These are phyloP conservation scores for Slavum lentiscoides DNA, from an alignment of 2,888 invertebrate genomes.

Conservation along the genomic window DNA sequence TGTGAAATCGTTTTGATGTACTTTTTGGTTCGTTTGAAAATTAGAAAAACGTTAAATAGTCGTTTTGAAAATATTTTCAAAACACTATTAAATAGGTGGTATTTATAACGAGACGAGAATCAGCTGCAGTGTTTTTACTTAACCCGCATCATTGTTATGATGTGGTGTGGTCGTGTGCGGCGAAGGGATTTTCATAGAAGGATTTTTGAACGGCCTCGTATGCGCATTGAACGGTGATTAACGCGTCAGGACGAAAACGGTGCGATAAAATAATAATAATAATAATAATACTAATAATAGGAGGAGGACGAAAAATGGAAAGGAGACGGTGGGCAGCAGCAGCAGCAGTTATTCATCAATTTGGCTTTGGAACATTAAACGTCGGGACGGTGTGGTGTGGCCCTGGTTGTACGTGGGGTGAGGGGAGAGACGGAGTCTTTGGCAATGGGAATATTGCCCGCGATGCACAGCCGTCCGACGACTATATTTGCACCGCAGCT, in stretches of 20 bases:
- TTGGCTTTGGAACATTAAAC: conserved; percentile 51
- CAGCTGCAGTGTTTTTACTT: too few species aligned
- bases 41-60: too few species aligned
- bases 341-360: conserved; percentile 43
- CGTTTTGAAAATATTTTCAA: too few species aligned
- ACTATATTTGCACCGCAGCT: background rate
- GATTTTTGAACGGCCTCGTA: too few species aligned
- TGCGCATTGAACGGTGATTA: background rate
- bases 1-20: too few species aligned
- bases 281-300: background rate
- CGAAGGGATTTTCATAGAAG: too few species aligned
- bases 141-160: too few species aligned
- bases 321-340: too few species aligned
- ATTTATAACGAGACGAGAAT: too few species aligned
- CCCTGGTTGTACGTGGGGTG: background rate
- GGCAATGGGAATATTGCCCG: conserved; percentile 12
- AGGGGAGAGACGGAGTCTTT: conserved; percentile 18
- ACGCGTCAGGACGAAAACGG: background rate
- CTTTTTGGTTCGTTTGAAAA: too few species aligned
- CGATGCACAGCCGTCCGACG: background rate
- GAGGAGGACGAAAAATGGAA: background rate
- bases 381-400: background rate
- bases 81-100: too few species aligned
- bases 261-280: conserved; percentile 10
- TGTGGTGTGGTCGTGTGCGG: too few species aligned